phyloP scores from a whole-genome alignment of 2,797 vertebrate genomes.

The Smutsia temminckii region DNA sequence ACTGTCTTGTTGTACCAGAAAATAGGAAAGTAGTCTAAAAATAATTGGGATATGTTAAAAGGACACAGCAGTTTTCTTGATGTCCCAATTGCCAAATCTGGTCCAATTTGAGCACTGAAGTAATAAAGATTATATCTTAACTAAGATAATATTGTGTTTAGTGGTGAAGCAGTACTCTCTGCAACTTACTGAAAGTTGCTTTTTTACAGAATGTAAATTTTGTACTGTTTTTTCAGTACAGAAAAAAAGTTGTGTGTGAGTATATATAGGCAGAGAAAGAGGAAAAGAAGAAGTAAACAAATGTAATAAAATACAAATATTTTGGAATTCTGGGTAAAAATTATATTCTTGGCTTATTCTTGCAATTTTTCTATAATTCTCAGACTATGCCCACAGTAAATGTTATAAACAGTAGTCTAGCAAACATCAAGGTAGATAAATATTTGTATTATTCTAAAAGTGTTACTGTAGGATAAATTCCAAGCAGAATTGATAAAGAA shows the following conservation, averaged over 20 bases:
- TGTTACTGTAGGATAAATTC: not conserved
- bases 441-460: constrained; percentile 1
- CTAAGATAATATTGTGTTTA: constrained; percentile 1
- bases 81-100: not conserved
- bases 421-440: not conserved
- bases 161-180: not conserved
- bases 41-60: not conserved
- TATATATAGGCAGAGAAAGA: not conserved
- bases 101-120: not conserved
- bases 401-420: not conserved
- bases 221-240: not conserved
- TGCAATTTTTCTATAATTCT: not conserved
- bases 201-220: too few relatives aligned
- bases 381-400: not conserved
- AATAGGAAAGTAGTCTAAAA: not conserved
- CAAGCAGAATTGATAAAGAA: constrained; percentile 17
- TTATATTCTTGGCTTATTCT: not conserved
- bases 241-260: not conserved
- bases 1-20: not conserved
- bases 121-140: not conserved
- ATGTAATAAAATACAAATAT: not conserved
- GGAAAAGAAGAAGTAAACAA: not conserved
- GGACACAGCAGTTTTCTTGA: not conserved
- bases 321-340: constrained; percentile 1
- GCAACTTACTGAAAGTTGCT: not conserved